Evolutionary conservation across 1,140 invertebrate species (phyloP).

Genomic region (Drosophila pruinosa): DNA sequence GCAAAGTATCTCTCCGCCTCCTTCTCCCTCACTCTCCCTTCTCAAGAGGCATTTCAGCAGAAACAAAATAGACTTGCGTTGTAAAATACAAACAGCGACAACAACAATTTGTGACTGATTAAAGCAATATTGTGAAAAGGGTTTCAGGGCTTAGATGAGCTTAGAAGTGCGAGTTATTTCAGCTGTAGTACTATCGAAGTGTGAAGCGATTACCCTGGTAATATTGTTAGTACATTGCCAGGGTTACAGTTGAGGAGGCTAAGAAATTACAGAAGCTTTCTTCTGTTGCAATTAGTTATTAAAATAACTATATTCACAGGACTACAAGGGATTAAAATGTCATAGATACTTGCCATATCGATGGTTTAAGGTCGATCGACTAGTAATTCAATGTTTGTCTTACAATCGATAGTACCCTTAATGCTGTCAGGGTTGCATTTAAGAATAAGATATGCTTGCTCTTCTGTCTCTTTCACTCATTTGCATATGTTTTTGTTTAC

Average conservation of each 20-base stretch:
- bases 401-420: not conserved
- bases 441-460: not conserved
- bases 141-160: constrained; percentile 33
- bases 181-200: not conserved
- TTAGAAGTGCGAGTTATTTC: constrained; percentile 19
- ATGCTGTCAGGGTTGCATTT: not conserved
- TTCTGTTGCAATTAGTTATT: no score
- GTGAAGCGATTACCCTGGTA: not conserved
- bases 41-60: constrained; percentile 25
- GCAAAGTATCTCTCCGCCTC: not conserved
- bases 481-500: not conserved
- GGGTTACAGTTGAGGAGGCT: no score
- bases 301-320: no score
- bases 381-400: no score
- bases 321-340: no score
- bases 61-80: constrained; percentile 1
- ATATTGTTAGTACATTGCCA: no score
- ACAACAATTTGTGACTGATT: constrained; percentile 21
- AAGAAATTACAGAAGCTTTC: no score
- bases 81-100: constrained; percentile 17
- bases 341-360: no score
- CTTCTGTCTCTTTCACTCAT: not conserved
- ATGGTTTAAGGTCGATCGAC: no score
- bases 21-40: not conserved
- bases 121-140: constrained; percentile 26